Percentiles rank a stretch among this genome's conserved stretches.
Evolutionary conservation across 1,140 invertebrate species (phyloP).

Genomic region (Eulimnadia texana): DNA sequence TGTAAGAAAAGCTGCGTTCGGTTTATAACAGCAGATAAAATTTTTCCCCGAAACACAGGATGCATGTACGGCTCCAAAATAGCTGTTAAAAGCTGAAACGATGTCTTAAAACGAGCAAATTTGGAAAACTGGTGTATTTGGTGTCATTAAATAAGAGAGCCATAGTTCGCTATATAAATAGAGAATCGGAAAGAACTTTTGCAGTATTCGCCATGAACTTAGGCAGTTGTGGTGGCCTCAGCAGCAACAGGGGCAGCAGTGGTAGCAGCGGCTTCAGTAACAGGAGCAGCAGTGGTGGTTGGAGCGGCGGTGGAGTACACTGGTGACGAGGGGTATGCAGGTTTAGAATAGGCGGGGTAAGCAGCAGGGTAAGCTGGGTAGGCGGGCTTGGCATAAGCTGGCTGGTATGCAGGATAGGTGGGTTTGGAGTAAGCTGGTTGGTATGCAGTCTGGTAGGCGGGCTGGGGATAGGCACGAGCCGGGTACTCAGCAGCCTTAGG

Average conservation of each 20-base stretch:
- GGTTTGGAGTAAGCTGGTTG: background rate
- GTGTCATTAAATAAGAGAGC: no score
- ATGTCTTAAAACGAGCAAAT: no score
- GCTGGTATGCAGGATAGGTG: background rate
- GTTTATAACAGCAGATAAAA: no score
- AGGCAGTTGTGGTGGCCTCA: background rate
- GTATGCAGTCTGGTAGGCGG: slow-evolving; percentile 1
- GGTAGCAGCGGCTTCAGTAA: background rate
- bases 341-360: background rate
- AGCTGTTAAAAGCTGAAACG: no score
- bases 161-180: no score
- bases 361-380: background rate
- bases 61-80: no score
- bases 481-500: background rate
- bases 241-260: no score
- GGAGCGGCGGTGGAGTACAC: slow-evolving; percentile 1
- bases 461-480: background rate
- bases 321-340: background rate
- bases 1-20: no score
- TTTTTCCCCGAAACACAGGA: no score
- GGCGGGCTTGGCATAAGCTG: background rate
- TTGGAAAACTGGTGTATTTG: no score
- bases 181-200: no score
- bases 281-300: background rate
- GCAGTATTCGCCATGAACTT: no score